A percentile compares a stretch with the other conserved stretches of the same genome.
Conservation (phyloP, 2,888 invertebrate genomes). For the Macaria liturata region DNA sequence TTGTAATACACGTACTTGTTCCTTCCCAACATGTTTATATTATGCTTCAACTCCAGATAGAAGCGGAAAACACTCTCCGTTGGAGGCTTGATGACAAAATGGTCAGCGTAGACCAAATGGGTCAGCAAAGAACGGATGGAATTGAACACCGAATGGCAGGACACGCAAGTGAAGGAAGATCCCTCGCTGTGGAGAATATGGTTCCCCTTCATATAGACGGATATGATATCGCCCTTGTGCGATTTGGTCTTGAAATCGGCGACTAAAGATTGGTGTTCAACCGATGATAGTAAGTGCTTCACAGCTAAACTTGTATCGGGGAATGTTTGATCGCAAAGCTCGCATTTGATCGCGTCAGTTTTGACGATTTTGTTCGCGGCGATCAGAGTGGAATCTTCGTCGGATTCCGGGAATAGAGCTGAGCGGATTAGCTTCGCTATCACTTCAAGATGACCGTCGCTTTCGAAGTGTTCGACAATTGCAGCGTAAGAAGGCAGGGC, state of each 20-base stretch:
- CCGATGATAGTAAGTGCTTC: slow-evolving; percentile 56
- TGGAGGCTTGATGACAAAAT: slow-evolving; percentile 58
- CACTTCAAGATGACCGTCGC: slow-evolving; percentile 60
- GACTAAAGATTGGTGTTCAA: slow-evolving; percentile 60
- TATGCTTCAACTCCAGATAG: slow-evolving; percentile 74
- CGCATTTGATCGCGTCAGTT: slow-evolving; percentile 51
- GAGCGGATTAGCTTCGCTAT: slow-evolving; percentile 61
- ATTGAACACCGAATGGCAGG: slow-evolving; percentile 63
- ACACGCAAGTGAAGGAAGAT: slow-evolving; percentile 56
- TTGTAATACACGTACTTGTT: slow-evolving; percentile 73
- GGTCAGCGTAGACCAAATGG: slow-evolving; percentile 70
- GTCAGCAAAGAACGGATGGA: slow-evolving; percentile 66
- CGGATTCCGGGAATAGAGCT: slow-evolving; percentile 56
- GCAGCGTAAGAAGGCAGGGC: slow-evolving; percentile 72
- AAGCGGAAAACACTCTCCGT: slow-evolving; percentile 72
- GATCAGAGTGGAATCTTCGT: slow-evolving; percentile 45
- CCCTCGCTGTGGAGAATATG: slow-evolving; percentile 70
- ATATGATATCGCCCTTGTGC: slow-evolving; percentile 70
- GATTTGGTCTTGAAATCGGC: slow-evolving; percentile 51
- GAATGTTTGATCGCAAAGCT: slow-evolving; percentile 56
- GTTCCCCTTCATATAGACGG: slow-evolving; percentile 72
- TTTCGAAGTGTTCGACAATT: slow-evolving; percentile 72
- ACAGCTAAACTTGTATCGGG: slow-evolving; percentile 52
- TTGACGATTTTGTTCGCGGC: slow-evolving; percentile 50
- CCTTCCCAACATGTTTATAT: slow-evolving; percentile 67